Evolutionary conservation across 2,888 invertebrate genomes (phyloP).

Genomic region (Meganola albula): DNA sequence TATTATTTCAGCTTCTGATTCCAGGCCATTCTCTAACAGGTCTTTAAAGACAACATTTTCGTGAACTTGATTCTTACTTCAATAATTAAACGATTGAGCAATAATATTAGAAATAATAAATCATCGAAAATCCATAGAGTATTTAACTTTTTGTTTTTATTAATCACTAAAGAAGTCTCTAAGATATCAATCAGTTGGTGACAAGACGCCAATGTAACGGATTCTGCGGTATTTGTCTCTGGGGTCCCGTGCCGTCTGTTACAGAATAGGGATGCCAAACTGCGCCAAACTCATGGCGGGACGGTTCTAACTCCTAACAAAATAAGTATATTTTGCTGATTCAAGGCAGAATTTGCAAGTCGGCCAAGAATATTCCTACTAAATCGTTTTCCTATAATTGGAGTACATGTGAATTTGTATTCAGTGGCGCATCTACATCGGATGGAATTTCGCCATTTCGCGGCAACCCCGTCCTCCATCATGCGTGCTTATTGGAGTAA

Average conservation of each 20-base stretch:
- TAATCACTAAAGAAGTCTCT: slow-evolving; percentile 15
- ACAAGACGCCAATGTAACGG: slow-evolving; percentile 6
- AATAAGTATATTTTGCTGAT: slow-evolving; percentile 77
- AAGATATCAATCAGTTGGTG: slow-evolving; percentile 23
- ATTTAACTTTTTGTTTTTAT: no score
- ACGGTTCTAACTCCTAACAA: slow-evolving; percentile 62
- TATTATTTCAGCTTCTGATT: no score
- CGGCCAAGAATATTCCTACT: slow-evolving; percentile 77
- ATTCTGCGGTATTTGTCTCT: background rate
- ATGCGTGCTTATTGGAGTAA: slow-evolving; percentile 74
- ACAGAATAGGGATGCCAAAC: slow-evolving; percentile 56
- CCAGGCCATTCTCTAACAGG: no score
- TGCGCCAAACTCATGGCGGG: slow-evolving; percentile 59
- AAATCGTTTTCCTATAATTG: slow-evolving; percentile 79
- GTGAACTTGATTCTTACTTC: no score
- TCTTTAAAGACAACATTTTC: no score
- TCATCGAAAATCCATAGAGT: slow-evolving; percentile 4
- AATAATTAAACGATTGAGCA: no score
- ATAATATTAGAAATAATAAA: no score
- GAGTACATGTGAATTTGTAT: slow-evolving; percentile 78
- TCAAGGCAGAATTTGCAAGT: slow-evolving; percentile 75
- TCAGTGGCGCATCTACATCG: slow-evolving; percentile 73
- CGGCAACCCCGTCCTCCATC: slow-evolving; percentile 65
- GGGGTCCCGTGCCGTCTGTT: slow-evolving; percentile 35
- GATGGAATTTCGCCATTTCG: slow-evolving; percentile 72